Evolutionary conservation across 2,113 vertebrate species (phyloP).

Genomic region (Casuarius casuarius): DNA sequence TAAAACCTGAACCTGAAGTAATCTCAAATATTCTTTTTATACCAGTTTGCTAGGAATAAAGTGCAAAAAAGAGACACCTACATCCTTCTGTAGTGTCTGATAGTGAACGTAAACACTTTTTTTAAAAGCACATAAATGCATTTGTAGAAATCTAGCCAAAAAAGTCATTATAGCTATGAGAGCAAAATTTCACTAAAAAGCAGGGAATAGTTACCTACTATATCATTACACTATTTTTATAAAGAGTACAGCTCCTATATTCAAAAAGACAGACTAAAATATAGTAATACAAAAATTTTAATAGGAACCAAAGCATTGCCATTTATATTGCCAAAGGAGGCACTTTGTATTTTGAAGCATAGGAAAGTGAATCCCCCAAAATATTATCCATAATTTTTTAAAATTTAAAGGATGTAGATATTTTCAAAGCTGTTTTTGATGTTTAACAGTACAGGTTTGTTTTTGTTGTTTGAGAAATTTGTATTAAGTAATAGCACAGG

Average conservation of each 20-base stretch:
- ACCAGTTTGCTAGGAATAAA: conserved; percentile 1
- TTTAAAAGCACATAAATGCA: neutral
- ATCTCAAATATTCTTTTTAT: conserved; percentile 24
- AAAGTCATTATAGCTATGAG: conserved; percentile 53
- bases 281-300: conserved; percentile 62
- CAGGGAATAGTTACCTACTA: conserved; percentile 48
- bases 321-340: conserved; percentile 79
- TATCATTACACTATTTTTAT: conserved; percentile 60
- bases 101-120: neutral
- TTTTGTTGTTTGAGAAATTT: conserved; percentile 71
- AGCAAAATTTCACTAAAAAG: conserved; percentile 45
- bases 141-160: conserved; percentile 55
- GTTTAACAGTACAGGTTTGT: conserved; percentile 70
- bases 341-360: conserved; percentile 74
- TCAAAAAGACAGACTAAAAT: conserved; percentile 69
- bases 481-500: conserved; percentile 61
- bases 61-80: conserved; percentile 45
- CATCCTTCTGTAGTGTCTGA: conserved; percentile 45
- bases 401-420: conserved; percentile 76
- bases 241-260: conserved; percentile 58
- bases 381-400: conserved; percentile 70
- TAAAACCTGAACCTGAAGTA: conserved; percentile 12
- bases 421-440: conserved; percentile 72
- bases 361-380: conserved; percentile 67
- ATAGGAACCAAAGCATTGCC: conserved; percentile 79